Conservation (phyloP, 2,888 invertebrate species). For the Argyresthia goedartella region DNA sequence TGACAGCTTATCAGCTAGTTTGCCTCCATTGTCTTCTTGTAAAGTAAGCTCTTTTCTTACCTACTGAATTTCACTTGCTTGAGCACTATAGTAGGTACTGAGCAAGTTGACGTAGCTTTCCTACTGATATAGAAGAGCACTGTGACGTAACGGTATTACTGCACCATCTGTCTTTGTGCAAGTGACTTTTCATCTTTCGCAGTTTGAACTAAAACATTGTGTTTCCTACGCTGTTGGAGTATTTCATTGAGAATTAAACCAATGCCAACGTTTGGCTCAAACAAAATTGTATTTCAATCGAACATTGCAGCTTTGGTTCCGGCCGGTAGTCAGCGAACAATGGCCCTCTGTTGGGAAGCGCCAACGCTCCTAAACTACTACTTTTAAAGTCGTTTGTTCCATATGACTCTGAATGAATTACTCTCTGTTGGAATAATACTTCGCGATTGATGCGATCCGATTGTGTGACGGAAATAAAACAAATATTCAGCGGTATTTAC, state of each 20-base stretch:
- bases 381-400: not conserved
- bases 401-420: not conserved
- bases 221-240: too few species aligned
- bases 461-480: constrained; percentile 39
- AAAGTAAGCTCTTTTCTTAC: not conserved
- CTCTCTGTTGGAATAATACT: constrained; percentile 29
- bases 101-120: too few species aligned
- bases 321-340: constrained; percentile 2
- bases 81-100: too few species aligned
- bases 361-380: not conserved
- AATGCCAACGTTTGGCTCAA: constrained; percentile 10
- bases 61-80: not conserved
- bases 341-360: not conserved
- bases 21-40: not conserved
- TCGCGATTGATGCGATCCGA: constrained; percentile 40
- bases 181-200: too few species aligned
- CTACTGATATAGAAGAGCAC: too few species aligned
- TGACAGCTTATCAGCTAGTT: not conserved
- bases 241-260: too few species aligned
- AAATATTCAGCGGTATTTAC: constrained; percentile 24
- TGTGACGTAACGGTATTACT: too few species aligned
- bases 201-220: too few species aligned
- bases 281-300: constrained; percentile 31
- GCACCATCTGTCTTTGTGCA: too few species aligned
- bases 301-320: constrained; percentile 13